These are phyloP conservation scores for Balearica regulorum DNA, from an alignment of 2,797 vertebrate genomes.

Conservation along the genomic window DNA sequence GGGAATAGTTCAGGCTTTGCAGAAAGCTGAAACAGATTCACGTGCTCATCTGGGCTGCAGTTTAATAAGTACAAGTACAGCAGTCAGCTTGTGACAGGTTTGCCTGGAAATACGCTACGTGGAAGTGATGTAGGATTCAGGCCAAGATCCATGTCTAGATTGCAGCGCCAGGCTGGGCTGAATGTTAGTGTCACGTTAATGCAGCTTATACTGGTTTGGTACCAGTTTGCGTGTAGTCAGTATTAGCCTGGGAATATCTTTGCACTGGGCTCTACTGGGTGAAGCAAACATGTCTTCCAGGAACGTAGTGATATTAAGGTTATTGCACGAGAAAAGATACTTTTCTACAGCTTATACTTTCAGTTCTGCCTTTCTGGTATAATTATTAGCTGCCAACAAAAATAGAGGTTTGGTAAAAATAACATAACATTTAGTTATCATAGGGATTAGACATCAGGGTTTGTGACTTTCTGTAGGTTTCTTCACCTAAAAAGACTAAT, in stretches of 20 bases:
- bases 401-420: not conserved
- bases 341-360: not conserved
- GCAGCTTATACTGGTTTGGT: not conserved
- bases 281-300: not conserved
- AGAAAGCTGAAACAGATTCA: not conserved
- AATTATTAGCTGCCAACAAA: not conserved
- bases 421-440: not conserved
- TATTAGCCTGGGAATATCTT: not conserved
- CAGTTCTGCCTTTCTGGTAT: not conserved
- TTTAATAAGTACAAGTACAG: not conserved
- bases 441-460: not conserved
- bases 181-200: not conserved
- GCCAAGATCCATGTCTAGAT: not conserved
- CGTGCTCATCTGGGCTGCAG: not conserved
- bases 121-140: not conserved
- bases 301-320: not conserved
- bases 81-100: not conserved
- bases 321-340: not conserved
- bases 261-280: not conserved
- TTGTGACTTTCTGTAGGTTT: not conserved
- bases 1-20: not conserved
- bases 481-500: not conserved
- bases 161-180: not conserved
- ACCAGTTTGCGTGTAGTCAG: not conserved
- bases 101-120: accelerated